Conservation (phyloP, 23 tunicate species). For the Oikopleura dioica region DNA sequence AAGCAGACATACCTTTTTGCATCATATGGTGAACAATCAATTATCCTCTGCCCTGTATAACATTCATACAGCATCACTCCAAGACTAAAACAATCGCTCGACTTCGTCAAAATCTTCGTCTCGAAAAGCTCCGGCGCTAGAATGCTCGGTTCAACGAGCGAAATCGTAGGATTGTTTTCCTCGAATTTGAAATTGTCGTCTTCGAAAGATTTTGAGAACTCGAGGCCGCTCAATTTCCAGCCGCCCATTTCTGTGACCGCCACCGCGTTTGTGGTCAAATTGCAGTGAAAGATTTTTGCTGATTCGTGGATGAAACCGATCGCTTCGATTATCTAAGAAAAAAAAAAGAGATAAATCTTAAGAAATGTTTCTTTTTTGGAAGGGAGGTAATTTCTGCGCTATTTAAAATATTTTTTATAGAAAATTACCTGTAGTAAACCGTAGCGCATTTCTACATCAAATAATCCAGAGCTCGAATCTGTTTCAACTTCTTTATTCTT, state of each 20-base stretch:
- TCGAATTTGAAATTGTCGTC: background rate
- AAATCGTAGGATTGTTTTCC: slow-evolving; percentile 16
- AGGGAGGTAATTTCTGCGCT: background rate
- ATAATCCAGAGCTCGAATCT: slow-evolving; percentile 29
- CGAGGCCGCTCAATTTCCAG: slow-evolving; percentile 79
- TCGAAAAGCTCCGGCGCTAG: slow-evolving; percentile 66
- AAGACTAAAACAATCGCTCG: slow-evolving; percentile 58
- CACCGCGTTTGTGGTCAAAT: slow-evolving; percentile 51
- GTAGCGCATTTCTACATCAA: slow-evolving; percentile 85
- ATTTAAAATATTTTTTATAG: background rate
- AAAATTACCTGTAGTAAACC: slow-evolving; percentile 57
- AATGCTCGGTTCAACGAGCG: slow-evolving; percentile 43
- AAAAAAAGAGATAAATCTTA: background rate
- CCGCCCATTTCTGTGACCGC: slow-evolving; percentile 37
- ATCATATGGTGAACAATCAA: background rate
- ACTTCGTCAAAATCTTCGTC: slow-evolving; percentile 27
- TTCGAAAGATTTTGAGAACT: slow-evolving; percentile 21
- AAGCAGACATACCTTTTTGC: no score
- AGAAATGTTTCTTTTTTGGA: background rate
- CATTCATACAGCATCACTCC: slow-evolving; percentile 42
- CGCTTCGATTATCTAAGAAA: slow-evolving; percentile 36
- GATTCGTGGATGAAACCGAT: slow-evolving; percentile 52
- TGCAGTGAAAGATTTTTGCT: slow-evolving; percentile 63
- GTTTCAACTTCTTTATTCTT: slow-evolving; percentile 20
- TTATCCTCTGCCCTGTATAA: background rate